Percentiles rank a stretch among this genome's conserved stretches.
phyloP scores from a whole-genome alignment of 2,888 invertebrate species.

The Melipona beecheii region DNA sequence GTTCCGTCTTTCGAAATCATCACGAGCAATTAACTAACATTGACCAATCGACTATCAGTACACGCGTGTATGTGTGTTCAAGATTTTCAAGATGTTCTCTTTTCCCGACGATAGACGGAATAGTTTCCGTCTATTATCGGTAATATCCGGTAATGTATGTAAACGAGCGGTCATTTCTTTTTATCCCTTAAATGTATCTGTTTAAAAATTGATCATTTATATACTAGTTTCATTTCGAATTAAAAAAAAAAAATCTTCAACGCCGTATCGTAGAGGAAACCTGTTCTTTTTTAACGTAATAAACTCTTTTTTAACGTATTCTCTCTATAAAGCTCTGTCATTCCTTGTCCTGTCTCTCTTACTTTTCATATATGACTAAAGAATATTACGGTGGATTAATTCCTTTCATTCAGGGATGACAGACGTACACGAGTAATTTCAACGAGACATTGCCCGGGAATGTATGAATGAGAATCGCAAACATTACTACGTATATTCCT shows the following conservation, averaged over 20 bases:
- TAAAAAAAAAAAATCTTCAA: too few species aligned
- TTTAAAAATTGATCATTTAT: not conserved
- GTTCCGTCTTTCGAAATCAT: conserved; percentile 36
- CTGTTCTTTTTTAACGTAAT: too few species aligned
- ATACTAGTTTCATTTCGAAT: too few species aligned
- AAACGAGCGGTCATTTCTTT: not conserved
- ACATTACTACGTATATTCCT: conserved; percentile 8
- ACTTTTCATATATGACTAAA: not conserved
- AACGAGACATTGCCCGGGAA: not conserved
- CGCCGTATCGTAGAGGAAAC: too few species aligned
- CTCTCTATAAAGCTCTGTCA: not conserved
- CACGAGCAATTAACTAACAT: conserved; percentile 48
- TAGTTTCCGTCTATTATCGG: conserved; percentile 14
- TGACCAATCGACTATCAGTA: conserved; percentile 10
- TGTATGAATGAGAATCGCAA: conserved; percentile 5
- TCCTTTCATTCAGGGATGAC: conserved; percentile 1
- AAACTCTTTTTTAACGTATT: too few species aligned
- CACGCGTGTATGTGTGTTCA: not conserved
- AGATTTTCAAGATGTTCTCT: conserved; percentile 13
- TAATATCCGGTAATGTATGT: not conserved
- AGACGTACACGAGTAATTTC: conserved; percentile 8
- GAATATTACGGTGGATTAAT: not conserved
- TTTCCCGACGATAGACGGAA: not conserved
- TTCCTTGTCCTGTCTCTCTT: not conserved
- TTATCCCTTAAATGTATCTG: not conserved